Evolutionary conservation across 2,888 invertebrate species (phyloP).

Genomic region (Spilosoma lubricipeda): DNA sequence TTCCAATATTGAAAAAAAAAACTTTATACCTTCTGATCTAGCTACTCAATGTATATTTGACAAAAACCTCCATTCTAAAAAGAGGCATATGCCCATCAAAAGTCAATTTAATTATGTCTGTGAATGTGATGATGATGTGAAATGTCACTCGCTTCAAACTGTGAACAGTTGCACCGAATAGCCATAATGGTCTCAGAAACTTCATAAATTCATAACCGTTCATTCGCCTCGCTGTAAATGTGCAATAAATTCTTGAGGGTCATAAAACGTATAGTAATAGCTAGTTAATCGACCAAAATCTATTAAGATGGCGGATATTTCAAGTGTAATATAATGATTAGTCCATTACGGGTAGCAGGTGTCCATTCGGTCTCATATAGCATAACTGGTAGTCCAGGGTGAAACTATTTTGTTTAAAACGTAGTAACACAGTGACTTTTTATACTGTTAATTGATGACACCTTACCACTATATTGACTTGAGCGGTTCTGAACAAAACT

Average conservation of each 20-base stretch:
- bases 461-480: too few species aligned
- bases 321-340: conserved; percentile 16
- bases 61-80: too few species aligned
- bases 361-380: not conserved
- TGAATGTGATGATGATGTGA: too few species aligned
- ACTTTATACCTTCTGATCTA: too few species aligned
- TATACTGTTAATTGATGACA: too few species aligned
- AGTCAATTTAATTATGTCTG: too few species aligned
- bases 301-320: conserved; percentile 18
- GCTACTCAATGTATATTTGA: too few species aligned
- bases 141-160: not conserved
- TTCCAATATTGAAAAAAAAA: too few species aligned
- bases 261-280: conserved; percentile 32
- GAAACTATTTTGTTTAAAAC: not conserved
- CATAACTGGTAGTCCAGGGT: not conserved
- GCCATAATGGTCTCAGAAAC: not conserved
- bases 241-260: conserved; percentile 19
- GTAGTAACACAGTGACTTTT: too few species aligned
- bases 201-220: conserved; percentile 22
- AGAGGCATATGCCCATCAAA: too few species aligned
- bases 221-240: conserved; percentile 21
- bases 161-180: not conserved
- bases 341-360: not conserved
- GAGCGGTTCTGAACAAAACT: too few species aligned
- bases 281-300: conserved; percentile 21